Conservation (phyloP, 1,140 invertebrate genomes). For the Akabosia matsudoensis region DNA sequence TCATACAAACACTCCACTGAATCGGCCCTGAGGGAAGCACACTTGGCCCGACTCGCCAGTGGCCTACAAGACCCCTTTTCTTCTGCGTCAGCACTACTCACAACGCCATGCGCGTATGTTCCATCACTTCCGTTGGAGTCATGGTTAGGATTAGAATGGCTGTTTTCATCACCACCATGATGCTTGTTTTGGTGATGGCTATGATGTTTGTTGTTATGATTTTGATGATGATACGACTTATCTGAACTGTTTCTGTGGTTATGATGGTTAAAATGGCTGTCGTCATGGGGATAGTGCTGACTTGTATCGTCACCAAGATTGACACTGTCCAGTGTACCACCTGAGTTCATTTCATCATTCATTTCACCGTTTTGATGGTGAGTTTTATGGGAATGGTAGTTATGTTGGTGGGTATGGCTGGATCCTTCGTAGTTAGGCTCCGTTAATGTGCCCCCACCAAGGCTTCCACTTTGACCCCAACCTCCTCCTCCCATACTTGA, state of each 20-base stretch:
- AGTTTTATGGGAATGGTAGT: neutral
- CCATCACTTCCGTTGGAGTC: neutral
- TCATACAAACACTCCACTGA: neutral
- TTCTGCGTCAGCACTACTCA: neutral
- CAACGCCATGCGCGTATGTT: neutral
- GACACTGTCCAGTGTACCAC: neutral
- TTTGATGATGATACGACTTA: neutral
- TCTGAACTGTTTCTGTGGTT: neutral
- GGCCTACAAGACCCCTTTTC: neutral
- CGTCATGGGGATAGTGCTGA: neutral
- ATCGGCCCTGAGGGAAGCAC: neutral
- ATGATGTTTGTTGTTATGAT: neutral
- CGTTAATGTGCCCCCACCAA: too few relatives aligned
- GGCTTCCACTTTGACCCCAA: neutral
- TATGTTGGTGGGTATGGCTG: neutral
- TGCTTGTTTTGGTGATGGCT: neutral
- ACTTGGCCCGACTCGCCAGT: neutral
- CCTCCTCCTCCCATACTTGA: neutral
- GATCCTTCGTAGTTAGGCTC: too few relatives aligned
- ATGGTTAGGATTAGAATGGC: neutral
- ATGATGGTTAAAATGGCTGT: neutral
- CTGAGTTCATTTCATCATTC: neutral
- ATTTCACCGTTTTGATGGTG: neutral
- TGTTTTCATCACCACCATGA: neutral
- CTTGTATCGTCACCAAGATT: neutral